Conservation (phyloP, 2,888 invertebrate genomes). For the Nymphalis c-album region DNA sequence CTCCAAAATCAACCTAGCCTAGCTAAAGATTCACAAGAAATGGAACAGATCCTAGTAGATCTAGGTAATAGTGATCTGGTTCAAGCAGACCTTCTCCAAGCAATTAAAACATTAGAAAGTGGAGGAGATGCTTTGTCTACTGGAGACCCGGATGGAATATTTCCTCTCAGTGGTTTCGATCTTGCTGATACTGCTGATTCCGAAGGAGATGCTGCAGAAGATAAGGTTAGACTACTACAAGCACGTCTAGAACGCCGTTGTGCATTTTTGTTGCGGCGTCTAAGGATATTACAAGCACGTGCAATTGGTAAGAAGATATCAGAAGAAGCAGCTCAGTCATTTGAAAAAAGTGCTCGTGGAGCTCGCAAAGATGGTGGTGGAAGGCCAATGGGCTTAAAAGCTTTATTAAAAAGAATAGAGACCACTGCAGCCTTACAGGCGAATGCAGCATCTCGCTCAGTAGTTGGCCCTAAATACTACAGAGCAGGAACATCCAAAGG, state of each 20-base stretch:
- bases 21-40: constrained; percentile 82
- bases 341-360: constrained; percentile 88
- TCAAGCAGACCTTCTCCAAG: constrained; percentile 86
- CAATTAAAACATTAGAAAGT: constrained; percentile 87
- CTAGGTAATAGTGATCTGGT: constrained; percentile 81
- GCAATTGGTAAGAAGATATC: constrained; percentile 89
- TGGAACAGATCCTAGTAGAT: constrained; percentile 85
- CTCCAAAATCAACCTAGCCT: constrained; percentile 80
- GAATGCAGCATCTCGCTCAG: constrained; percentile 64
- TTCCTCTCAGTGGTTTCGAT: constrained; percentile 70
- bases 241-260: constrained; percentile 85
- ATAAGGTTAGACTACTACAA: constrained; percentile 79
- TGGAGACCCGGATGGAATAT: constrained; percentile 76
- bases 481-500: constrained; percentile 85
- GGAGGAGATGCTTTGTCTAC: constrained; percentile 68
- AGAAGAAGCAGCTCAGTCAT: constrained; percentile 85
- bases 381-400: constrained; percentile 69
- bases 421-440: constrained; percentile 71
- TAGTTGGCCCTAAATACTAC: constrained; percentile 68
- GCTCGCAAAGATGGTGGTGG: constrained; percentile 82
- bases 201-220: constrained; percentile 76
- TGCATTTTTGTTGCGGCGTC: constrained; percentile 86
- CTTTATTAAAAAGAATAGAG: constrained; percentile 70
- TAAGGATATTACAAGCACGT: constrained; percentile 88
- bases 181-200: constrained; percentile 77